Evolutionary conservation across 2,888 invertebrate genomes (phyloP), one percentile per base, ranked within the genome.

Genomic region (Saturnia pavonia): DNA sequence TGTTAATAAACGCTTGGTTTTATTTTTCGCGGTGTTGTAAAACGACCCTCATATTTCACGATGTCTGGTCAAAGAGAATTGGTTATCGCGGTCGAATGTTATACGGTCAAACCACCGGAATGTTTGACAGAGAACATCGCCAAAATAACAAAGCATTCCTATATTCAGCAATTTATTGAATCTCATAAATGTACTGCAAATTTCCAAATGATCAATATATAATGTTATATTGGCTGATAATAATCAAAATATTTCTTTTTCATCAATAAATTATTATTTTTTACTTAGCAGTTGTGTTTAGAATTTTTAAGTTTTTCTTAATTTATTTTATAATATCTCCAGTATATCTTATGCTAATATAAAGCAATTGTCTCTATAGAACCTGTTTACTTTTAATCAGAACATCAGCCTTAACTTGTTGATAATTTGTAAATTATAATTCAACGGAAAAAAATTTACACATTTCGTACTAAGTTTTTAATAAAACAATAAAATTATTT

Each of bases 11-110:
- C 78, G 75, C 75, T 76, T 74, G 71, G 80, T 87, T 65, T 89
- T 89, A 86, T 89, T 88, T 85, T 88, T 84, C 79, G 81, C 80
- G 76, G 76, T 79, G 75, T 78, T 77, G 76, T 73, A 75, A 72
- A 74, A 72, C 77, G 87, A 91, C 90, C 91, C 84, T 89, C 89
- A 89, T 92, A 91, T 88, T 88, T 91, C 86, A 90, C 80, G 76
- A 79, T 78, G 84, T 82, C 83, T 85, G 88, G 82, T 86, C 85
- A 83, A 85, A 85, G 86, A 81, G 80, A 82, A 86, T 85, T 82
- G 83, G 76, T 81, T 82, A 82, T 85, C 83, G 83, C 76, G 84
- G 82, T 84, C 82, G 73, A 72, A 72, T 78, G 73, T 75, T 78
- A 74, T 78, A 77, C 76, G 75, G 76, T 77, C 76, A 78, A 77